These are phyloP conservation scores for Colinus virginianus DNA, from an alignment of 2,113 vertebrate genomes.

Conservation along the genomic window DNA sequence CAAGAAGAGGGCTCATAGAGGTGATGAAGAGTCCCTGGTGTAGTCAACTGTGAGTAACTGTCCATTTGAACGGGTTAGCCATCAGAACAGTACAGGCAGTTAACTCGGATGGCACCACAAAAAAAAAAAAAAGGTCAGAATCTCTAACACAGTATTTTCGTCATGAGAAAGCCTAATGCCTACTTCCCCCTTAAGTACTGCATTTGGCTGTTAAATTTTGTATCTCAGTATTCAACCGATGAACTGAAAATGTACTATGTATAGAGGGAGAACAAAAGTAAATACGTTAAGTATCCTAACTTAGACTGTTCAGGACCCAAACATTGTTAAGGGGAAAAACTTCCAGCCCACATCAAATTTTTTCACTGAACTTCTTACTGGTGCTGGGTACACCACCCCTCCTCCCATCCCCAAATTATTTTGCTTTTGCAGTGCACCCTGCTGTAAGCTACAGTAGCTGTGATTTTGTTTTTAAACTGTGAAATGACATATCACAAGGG, in stretches of 20 bases:
- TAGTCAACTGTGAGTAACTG: slow-evolving; percentile 4
- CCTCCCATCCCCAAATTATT: slow-evolving; percentile 34
- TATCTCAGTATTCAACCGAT: slow-evolving; percentile 39
- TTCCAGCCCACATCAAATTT: slow-evolving; percentile 28
- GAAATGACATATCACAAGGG: slow-evolving; percentile 72
- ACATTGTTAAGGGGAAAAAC: slow-evolving; percentile 14
- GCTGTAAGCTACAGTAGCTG: slow-evolving; percentile 69
- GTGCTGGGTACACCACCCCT: slow-evolving; percentile 26
- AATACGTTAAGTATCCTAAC: slow-evolving; percentile 1
- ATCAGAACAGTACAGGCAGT: slow-evolving; percentile 13
- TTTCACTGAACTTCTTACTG: slow-evolving; percentile 53
- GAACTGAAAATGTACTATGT: not conserved
- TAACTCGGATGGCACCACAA: slow-evolving; percentile 48
- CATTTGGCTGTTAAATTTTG: slow-evolving; percentile 30
- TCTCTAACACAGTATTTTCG: not conserved
- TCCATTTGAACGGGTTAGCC: not conserved
- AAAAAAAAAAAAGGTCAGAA: slow-evolving; percentile 45
- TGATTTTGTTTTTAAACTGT: slow-evolving; percentile 79
- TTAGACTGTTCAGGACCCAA: slow-evolving; percentile 28
- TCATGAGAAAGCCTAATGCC: slow-evolving; percentile 1
- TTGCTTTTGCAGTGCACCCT: slow-evolving; percentile 53
- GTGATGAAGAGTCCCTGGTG: not conserved
- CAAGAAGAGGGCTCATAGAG: not conserved
- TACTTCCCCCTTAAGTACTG: slow-evolving; percentile 57
- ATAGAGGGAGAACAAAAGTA: not conserved